Evolutionary conservation across 2,113 vertebrate species (phyloP).

Genomic region (Neoarius graeffei): DNA sequence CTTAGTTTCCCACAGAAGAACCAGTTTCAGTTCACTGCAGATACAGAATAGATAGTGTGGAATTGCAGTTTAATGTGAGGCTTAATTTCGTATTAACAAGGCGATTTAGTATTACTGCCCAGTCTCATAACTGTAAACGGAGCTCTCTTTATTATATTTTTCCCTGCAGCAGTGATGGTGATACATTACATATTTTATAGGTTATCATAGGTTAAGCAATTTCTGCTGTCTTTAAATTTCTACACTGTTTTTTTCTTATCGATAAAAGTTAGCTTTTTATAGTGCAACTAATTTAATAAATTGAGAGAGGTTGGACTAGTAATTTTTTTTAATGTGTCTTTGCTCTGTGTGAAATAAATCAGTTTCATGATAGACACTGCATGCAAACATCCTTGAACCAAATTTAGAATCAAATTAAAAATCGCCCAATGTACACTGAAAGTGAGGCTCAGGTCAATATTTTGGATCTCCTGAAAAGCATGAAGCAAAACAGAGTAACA

Average conservation of each 20-base stretch:
- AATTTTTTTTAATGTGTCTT: background rate
- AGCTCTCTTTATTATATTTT: background rate
- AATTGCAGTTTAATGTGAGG: background rate
- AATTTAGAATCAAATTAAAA: background rate
- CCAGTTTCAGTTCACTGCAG: background rate
- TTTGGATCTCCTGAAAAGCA: background rate
- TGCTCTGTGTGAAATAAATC: background rate
- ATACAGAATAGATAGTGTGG: background rate
- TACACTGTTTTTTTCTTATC: background rate
- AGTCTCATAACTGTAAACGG: constrained; percentile 4
- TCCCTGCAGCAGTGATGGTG: background rate
- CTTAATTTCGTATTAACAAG: constrained; percentile 9
- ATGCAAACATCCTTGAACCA: background rate
- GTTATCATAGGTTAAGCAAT: constrained; percentile 42
- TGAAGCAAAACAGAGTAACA: background rate
- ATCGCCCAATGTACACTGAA: background rate
- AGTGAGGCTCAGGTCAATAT: background rate
- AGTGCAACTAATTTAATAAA: background rate
- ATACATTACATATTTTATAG: constrained; percentile 54
- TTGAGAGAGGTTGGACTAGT: background rate
- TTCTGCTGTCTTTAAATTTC: background rate
- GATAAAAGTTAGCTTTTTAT: background rate
- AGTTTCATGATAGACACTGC: background rate
- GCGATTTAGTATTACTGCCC: background rate
- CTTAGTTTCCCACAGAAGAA: background rate